Percentiles rank a stretch among this genome's conserved stretches.
Evolutionary conservation across 2,113 vertebrate species (phyloP).

Genomic region (Indri indri): DNA sequence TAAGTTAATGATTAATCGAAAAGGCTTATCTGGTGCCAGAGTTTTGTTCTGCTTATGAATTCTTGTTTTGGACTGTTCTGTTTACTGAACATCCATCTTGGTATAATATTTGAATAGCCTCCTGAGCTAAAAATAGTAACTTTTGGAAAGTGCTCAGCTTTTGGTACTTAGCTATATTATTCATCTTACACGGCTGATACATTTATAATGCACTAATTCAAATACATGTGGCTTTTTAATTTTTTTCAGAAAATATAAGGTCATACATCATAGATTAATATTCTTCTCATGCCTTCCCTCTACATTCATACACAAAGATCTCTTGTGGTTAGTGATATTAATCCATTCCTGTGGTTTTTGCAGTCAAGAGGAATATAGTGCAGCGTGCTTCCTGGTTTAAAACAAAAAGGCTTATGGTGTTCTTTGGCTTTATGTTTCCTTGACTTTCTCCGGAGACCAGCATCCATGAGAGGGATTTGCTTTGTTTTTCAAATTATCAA

Average conservation of each 20-base stretch:
- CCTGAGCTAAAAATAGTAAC: constrained; percentile 50
- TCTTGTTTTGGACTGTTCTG: neutral
- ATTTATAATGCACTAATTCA: constrained; percentile 59
- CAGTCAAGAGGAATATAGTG: constrained; percentile 72
- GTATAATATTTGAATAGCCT: neutral
- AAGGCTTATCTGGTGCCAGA: neutral
- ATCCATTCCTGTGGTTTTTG: constrained; percentile 70
- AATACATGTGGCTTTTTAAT: constrained; percentile 14
- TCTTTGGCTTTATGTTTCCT: constrained; percentile 73
- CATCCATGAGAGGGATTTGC: constrained; percentile 74
- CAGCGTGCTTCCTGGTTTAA: constrained; percentile 38
- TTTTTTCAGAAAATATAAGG: constrained; percentile 42
- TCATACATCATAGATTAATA: constrained; percentile 61
- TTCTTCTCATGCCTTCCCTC: constrained; percentile 4
- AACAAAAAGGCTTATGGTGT: constrained; percentile 72
- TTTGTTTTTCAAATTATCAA: constrained; percentile 82
- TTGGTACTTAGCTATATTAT: neutral
- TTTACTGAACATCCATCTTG: neutral
- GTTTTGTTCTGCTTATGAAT: neutral
- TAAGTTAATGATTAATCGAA: neutral
- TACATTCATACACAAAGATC: neutral
- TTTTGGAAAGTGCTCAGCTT: constrained; percentile 8
- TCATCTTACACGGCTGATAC: constrained; percentile 20
- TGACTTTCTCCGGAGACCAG: constrained; percentile 47
- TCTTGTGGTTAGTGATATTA: constrained; percentile 49